Evolutionary conservation across 2,888 invertebrate genomes (phyloP).

Genomic region (Spilosoma lubricipeda): DNA sequence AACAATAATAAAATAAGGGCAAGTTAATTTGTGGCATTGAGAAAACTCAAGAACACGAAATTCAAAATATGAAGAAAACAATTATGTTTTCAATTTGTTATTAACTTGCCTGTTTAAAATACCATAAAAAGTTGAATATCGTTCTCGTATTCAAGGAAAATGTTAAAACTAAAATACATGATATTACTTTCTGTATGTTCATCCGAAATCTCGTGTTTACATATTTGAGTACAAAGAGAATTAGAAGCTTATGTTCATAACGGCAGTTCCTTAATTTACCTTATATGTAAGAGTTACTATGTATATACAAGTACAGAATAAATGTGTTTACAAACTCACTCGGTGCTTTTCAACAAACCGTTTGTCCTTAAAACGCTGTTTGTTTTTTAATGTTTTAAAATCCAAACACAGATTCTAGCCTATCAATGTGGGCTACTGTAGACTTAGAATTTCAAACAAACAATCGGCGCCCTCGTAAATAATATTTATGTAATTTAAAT

Average conservation of each 20-base stretch:
- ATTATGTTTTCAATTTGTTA: too few species aligned
- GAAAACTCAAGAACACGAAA: too few species aligned
- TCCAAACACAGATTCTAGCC: constrained; percentile 40
- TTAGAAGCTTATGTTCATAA: constrained; percentile 56
- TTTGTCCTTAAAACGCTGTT: constrained; percentile 67
- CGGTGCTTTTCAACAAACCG: constrained; percentile 59
- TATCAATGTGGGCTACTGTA: constrained; percentile 31
- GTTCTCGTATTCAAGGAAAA: too few species aligned
- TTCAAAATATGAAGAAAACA: not conserved
- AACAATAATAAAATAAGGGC: too few species aligned
- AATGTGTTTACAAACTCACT: constrained; percentile 43
- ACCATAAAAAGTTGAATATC: not conserved
- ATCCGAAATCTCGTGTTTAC: constrained; percentile 31
- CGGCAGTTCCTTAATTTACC: constrained; percentile 59
- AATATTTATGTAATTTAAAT: constrained; percentile 34
- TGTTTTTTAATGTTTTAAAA: constrained; percentile 66
- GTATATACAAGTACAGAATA: constrained; percentile 41
- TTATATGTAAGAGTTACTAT: constrained; percentile 47
- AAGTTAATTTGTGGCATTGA: too few species aligned
- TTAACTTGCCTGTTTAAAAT: not conserved
- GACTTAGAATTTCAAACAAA: constrained; percentile 31
- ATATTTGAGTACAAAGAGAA: constrained; percentile 52
- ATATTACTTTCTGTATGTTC: constrained; percentile 7
- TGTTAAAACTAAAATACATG: not conserved
- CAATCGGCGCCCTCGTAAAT: constrained; percentile 39